Conservation (phyloP, 2,797 vertebrate species). For the Anomalospiza imberbis region DNA sequence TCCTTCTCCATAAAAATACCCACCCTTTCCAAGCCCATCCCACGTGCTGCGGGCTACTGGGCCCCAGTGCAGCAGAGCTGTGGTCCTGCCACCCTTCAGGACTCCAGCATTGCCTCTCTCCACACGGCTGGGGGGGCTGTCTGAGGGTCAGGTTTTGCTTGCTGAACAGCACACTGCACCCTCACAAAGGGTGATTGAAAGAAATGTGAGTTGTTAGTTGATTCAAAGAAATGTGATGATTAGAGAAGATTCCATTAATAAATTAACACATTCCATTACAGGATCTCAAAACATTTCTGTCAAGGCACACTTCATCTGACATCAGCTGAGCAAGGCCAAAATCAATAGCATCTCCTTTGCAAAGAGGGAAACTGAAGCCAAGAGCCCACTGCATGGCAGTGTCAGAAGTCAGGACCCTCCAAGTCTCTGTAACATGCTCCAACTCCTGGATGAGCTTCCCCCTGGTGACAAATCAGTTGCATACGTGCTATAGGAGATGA, state of each 20-base stretch:
- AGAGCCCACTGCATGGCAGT: rapidly evolving
- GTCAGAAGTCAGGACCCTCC: not conserved
- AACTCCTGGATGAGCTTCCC: not conserved
- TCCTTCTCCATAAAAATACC: not conserved
- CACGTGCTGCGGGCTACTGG: not conserved
- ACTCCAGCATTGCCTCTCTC: not conserved
- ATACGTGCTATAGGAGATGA: not conserved
- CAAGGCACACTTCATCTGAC: not conserved
- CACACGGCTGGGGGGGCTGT: not conserved
- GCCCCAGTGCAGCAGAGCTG: not conserved
- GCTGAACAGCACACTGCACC: not conserved
- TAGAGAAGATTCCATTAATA: constrained; percentile 1
- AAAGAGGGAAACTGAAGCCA: not conserved
- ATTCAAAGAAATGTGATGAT: not conserved
- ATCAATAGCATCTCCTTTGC: not conserved
- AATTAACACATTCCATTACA: not conserved
- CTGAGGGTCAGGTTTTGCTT: not conserved
- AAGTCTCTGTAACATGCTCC: not conserved
- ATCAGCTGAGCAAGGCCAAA: not conserved
- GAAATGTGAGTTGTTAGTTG: not conserved
- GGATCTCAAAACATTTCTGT: not conserved
- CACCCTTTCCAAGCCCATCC: not conserved
- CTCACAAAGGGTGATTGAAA: not conserved
- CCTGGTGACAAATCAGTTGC: not conserved
- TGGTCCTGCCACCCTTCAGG: not conserved